A percentile compares a stretch with the other conserved stretches of the same genome.
Conservation (phyloP, 2,888 invertebrate species). For the Drosophila paracracens region DNA sequence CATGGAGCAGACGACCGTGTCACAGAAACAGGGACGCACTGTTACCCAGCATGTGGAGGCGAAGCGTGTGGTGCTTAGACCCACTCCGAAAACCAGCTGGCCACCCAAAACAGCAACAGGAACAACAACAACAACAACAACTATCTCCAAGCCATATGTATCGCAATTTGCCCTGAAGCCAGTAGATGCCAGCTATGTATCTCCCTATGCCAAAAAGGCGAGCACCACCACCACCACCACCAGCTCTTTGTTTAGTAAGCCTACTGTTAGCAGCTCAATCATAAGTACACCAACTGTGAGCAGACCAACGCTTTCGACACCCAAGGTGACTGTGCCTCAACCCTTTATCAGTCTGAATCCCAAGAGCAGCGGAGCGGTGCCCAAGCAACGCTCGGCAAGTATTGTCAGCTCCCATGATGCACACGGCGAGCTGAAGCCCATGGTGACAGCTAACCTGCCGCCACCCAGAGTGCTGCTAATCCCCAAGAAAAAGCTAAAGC, state of each 20-base stretch:
- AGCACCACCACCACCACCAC: not conserved
- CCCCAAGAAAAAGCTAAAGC: slow-evolving; percentile 62
- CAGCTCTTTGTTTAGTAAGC: slow-evolving; percentile 8
- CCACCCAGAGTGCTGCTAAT: not conserved
- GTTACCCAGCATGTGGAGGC: slow-evolving; percentile 75
- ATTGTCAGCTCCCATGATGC: slow-evolving; percentile 39
- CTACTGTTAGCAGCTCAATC: slow-evolving; percentile 12
- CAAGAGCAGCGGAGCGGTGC: slow-evolving; percentile 28
- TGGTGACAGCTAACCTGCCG: not conserved
- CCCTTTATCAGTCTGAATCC: slow-evolving; percentile 20
- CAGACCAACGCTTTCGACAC: slow-evolving; percentile 24
- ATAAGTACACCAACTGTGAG: slow-evolving; percentile 8
- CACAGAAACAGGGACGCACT: slow-evolving; percentile 75
- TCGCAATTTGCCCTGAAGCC: slow-evolving; percentile 30
- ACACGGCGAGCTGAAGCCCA: slow-evolving; percentile 17
- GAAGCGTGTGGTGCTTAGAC: slow-evolving; percentile 52
- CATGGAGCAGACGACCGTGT: slow-evolving; percentile 71
- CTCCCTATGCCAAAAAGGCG: slow-evolving; percentile 23
- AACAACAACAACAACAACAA: slow-evolving; percentile 18
- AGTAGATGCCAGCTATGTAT: not conserved
- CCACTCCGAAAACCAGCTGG: slow-evolving; percentile 40
- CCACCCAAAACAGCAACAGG: slow-evolving; percentile 27
- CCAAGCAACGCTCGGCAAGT: slow-evolving; percentile 29
- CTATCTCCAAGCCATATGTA: slow-evolving; percentile 22
- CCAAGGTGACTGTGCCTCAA: slow-evolving; percentile 9